phyloP scores from a whole-genome alignment of 2,113 vertebrate species.

The Speoplatyrhinus poulsoni region DNA sequence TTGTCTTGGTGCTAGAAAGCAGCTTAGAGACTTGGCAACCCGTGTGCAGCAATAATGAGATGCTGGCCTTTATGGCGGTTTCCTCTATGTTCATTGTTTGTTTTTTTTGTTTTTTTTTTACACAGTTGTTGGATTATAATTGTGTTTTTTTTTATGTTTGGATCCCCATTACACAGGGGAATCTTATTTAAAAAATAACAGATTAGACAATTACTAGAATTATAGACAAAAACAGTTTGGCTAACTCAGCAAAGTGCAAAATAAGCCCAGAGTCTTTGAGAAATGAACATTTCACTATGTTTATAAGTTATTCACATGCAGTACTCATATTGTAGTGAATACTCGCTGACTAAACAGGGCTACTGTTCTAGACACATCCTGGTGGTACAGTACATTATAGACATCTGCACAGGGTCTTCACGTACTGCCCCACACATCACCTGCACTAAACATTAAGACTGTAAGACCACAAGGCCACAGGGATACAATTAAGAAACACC shows the following conservation, averaged over 20 bases:
- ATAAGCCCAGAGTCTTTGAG: too few relatives aligned
- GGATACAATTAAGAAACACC: constrained; percentile 79
- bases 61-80: too few relatives aligned
- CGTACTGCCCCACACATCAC: constrained; percentile 25
- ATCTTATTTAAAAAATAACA: constrained; percentile 10
- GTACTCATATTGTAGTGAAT: background rate
- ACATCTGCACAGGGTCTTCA: constrained; percentile 15
- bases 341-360: background rate
- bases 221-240: constrained; percentile 16
- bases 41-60: constrained; percentile 11
- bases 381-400: background rate
- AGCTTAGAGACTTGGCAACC: constrained; percentile 52
- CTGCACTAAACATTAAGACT: constrained; percentile 53
- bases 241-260: too few relatives aligned
- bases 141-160: background rate
- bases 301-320: background rate
- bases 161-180: constrained; percentile 17
- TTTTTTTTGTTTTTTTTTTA: constrained; percentile 35
- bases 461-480: constrained; percentile 61
- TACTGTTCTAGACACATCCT: background rate
- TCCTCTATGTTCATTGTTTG: constrained; percentile 10
- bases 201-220: constrained; percentile 15
- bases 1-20: constrained; percentile 33
- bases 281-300: background rate
- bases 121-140: background rate